These are phyloP conservation scores for Frieseomelitta varia DNA, from an alignment of 1,140 invertebrate genomes.

Conservation along the genomic window DNA sequence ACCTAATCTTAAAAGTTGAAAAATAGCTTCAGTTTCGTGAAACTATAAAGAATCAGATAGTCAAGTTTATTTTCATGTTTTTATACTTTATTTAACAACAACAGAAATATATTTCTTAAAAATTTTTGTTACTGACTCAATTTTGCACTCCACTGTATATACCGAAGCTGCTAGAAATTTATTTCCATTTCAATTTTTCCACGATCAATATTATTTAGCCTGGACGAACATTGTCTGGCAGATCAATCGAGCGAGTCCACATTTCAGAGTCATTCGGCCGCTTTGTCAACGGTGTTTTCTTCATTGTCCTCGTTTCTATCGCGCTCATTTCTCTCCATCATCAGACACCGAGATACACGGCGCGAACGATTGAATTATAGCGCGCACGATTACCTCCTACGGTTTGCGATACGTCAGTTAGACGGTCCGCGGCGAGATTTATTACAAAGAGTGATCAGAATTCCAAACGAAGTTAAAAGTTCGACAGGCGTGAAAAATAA, in stretches of 20 bases:
- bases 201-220: background rate
- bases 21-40: too few species aligned
- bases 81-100: too few species aligned
- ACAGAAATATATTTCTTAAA: too few species aligned
- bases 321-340: background rate
- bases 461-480: constrained; percentile 19
- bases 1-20: too few species aligned
- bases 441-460: background rate
- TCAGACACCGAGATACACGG: background rate
- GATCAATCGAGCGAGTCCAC: background rate
- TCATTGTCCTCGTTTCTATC: background rate
- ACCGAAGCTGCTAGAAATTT: background rate
- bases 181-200: background rate
- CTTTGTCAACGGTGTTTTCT: background rate
- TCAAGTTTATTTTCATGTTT: too few species aligned
- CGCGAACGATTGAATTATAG: background rate
- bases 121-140: too few species aligned
- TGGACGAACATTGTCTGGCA: background rate
- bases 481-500: background rate
- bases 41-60: too few species aligned
- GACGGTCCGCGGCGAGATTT: background rate
- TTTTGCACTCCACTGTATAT: too few species aligned
- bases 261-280: background rate
- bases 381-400: background rate
- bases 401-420: background rate